A percentile compares a stretch with the other conserved stretches of the same genome.
Evolutionary conservation across 2,113 vertebrate species (phyloP).

Genomic region (Emberiza fucata): DNA sequence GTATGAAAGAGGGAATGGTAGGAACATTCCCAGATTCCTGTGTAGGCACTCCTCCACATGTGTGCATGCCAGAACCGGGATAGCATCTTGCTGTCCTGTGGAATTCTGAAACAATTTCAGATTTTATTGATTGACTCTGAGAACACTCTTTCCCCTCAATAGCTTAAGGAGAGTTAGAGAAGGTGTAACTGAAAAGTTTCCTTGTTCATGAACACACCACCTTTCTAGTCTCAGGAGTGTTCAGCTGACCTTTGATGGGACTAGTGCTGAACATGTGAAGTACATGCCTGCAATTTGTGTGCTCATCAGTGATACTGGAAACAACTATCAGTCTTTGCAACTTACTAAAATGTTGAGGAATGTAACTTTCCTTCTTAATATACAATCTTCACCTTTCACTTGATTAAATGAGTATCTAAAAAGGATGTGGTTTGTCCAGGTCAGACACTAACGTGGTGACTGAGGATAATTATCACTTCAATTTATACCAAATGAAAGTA

Average conservation of each 20-base stretch:
- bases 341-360: not conserved
- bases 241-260: no score
- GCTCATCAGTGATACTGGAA: not conserved
- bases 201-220: not conserved
- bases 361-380: not conserved
- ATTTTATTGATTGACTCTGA: not conserved
- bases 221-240: not conserved
- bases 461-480: not conserved
- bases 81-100: not conserved
- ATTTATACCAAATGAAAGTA: not conserved
- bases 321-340: not conserved
- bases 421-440: not conserved
- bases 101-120: not conserved
- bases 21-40: not conserved
- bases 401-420: not conserved
- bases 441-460: not conserved
- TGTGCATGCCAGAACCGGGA: rapidly evolving
- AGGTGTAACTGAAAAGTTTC: not conserved
- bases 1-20: rapidly evolving
- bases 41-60: rapidly evolving
- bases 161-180: not conserved
- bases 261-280: not conserved
- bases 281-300: not conserved
- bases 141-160: rapidly evolving
- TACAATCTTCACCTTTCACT: not conserved